Percentiles rank a stretch among this genome's conserved stretches.
Evolutionary conservation across 2,797 vertebrate genomes (phyloP).

Genomic region (Balearica regulorum): DNA sequence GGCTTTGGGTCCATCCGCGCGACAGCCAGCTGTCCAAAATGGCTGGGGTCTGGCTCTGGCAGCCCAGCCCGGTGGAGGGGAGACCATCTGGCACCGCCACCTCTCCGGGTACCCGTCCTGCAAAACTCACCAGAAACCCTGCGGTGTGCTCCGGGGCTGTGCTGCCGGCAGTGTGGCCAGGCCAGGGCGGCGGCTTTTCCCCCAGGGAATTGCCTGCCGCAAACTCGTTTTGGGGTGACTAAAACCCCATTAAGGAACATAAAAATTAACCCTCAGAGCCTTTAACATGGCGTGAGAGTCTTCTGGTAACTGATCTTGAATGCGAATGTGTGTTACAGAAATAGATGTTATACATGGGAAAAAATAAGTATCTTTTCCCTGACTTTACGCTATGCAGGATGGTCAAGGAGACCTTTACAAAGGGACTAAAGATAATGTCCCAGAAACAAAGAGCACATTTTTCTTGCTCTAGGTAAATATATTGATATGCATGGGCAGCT

Average conservation of each 20-base stretch:
- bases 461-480: slow-evolving; percentile 21
- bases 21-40: neutral
- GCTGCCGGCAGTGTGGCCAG: neutral
- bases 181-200: neutral
- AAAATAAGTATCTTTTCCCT: neutral
- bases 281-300: neutral
- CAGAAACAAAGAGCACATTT: neutral
- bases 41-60: neutral
- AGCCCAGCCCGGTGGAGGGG: neutral
- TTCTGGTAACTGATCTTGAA: neutral
- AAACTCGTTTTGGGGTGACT: neutral
- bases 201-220: too few species aligned
- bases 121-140: neutral
- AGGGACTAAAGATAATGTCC: neutral
- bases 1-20: neutral
- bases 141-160: fast-evolving
- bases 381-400: neutral
- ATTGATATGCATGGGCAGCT: neutral
- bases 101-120: neutral
- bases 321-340: neutral
- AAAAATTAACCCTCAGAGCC: neutral
- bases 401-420: neutral
- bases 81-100: neutral
- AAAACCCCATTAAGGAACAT: fast-evolving
- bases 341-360: neutral